These are phyloP conservation scores for Jacana jacana DNA, from an alignment of 2,113 vertebrate species.

Conservation along the genomic window DNA sequence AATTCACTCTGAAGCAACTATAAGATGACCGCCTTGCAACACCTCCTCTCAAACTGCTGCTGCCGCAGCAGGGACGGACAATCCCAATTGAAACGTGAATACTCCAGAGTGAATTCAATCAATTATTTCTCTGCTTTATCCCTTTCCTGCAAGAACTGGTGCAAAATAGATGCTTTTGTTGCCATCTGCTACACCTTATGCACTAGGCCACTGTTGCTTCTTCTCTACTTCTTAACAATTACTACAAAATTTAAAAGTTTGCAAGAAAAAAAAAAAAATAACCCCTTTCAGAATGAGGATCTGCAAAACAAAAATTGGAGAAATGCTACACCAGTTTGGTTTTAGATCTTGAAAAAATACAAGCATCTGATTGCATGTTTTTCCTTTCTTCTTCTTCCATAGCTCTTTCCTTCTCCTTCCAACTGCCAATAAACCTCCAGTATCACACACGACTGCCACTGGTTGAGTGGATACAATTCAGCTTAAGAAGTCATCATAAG, in stretches of 20 bases:
- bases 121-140: neutral
- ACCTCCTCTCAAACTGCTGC: neutral
- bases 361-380: neutral
- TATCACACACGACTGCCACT: rapidly evolving
- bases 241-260: neutral
- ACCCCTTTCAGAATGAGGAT: neutral
- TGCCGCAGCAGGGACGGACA: neutral
- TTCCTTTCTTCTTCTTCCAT: neutral
- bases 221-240: neutral
- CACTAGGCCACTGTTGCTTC: neutral
- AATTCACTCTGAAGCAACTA: neutral
- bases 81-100: neutral
- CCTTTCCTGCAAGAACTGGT: neutral
- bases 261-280: neutral
- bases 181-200: neutral
- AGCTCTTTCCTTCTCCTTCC: neutral
- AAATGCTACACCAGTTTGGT: neutral
- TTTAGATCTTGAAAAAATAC: neutral
- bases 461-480: neutral
- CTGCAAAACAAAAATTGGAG: neutral
- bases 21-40: neutral
- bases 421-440: neutral
- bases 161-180: neutral
- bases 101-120: neutral
- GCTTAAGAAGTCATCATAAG: neutral